Conservation (phyloP, 2,888 invertebrate species). For the Embidobia sp. region DNA sequence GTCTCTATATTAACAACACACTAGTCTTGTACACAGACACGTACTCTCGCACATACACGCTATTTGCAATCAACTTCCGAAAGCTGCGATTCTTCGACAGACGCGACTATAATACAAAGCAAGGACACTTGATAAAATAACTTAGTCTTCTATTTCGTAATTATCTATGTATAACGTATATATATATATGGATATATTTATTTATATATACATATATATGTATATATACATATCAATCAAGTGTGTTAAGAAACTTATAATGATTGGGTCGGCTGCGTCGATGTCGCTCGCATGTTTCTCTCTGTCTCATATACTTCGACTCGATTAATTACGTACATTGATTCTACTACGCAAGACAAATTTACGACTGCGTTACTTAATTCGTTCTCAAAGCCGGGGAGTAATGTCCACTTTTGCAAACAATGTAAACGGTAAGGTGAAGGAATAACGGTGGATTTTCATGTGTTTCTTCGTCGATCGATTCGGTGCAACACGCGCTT, state of each 20-base stretch:
- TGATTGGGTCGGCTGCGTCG: constrained; percentile 77
- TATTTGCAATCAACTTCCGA: constrained; percentile 72
- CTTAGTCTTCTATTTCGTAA: constrained; percentile 83
- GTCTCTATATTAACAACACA: constrained; percentile 66
- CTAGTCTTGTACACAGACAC: constrained; percentile 46
- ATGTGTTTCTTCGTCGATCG: constrained; percentile 14
- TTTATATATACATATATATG: no score
- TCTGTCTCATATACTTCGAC: constrained; percentile 9
- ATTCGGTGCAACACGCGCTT: no score
- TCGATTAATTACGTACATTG: constrained; percentile 10
- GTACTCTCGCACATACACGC: constrained; percentile 57
- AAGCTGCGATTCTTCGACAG: constrained; percentile 79
- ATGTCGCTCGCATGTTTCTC: constrained; percentile 70
- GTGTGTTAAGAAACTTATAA: constrained; percentile 78
- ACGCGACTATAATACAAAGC: constrained; percentile 84
- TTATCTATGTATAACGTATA: constrained; percentile 68
- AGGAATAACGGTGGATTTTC: constrained; percentile 60
- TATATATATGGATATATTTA: no score
- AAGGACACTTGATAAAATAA: constrained; percentile 86
- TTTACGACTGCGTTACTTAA: constrained; percentile 29
- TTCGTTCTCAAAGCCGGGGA: no score
- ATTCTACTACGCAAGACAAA: constrained; percentile 31
- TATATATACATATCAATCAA: constrained; percentile 80
- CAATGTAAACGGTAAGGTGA: constrained; percentile 50
- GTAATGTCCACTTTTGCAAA: constrained; percentile 28